Evolutionary conservation across 2,888 invertebrate species (phyloP).

Genomic region (Halictus quadricinctus): DNA sequence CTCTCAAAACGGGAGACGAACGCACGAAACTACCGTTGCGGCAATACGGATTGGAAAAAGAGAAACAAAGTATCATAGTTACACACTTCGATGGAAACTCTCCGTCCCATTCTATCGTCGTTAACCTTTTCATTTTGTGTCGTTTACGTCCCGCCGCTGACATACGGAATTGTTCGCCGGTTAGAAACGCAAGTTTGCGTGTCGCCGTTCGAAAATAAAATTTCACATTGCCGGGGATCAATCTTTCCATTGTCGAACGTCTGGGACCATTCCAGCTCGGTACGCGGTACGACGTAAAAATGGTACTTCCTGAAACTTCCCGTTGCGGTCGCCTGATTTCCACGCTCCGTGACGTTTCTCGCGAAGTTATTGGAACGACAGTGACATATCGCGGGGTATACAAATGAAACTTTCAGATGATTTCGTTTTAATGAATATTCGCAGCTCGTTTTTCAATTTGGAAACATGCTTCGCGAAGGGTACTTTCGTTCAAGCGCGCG

Average conservation of each 20-base stretch:
- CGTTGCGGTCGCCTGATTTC: not conserved
- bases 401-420: not conserved
- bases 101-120: not conserved
- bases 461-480: too few relatives aligned
- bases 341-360: not conserved
- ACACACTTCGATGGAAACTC: not conserved
- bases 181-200: not conserved
- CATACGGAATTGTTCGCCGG: not conserved
- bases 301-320: not conserved
- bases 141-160: not conserved
- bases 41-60: not conserved
- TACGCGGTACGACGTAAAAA: not conserved
- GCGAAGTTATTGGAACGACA: not conserved
- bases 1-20: not conserved
- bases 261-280: not conserved
- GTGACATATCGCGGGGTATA: not conserved
- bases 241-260: not conserved
- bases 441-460: not conserved
- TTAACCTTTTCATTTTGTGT: constrained; percentile 6
- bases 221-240: not conserved
- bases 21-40: not conserved
- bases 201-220: not conserved
- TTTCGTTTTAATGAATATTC: not conserved
- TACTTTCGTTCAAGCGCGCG: too few relatives aligned
- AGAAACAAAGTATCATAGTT: not conserved